A percentile compares a stretch with the other conserved stretches of the same genome.
Evolutionary conservation across 1,140 invertebrate species (phyloP).

Genomic region (Dinothrombium tinctorium): DNA sequence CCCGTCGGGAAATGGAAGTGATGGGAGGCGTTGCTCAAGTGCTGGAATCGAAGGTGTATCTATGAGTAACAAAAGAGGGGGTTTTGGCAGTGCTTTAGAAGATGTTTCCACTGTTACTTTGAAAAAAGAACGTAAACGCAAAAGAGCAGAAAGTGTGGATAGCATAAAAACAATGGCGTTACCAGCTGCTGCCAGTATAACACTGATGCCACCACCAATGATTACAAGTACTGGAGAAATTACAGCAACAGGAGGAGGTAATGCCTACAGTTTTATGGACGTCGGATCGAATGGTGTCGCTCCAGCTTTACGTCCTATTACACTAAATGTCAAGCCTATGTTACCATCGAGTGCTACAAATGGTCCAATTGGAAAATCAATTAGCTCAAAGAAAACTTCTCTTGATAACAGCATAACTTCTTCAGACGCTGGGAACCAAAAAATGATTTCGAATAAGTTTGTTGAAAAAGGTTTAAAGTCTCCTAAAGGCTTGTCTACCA

Average conservation of each 20-base stretch:
- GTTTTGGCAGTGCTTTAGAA: constrained; percentile 6
- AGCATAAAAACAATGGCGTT: constrained; percentile 2
- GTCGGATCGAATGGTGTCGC: constrained; percentile 1
- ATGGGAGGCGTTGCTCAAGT: constrained; percentile 13
- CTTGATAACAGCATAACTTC: background rate
- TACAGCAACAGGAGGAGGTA: background rate
- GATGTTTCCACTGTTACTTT: constrained; percentile 3
- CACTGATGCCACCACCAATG: constrained; percentile 40
- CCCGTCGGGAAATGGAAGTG: constrained; percentile 1
- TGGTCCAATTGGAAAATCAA: background rate
- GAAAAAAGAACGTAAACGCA: constrained; percentile 30
- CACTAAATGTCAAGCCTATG: constrained; percentile 12
- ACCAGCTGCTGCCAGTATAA: background rate
- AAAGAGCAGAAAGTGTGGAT: constrained; percentile 26
- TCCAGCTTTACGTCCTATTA: constrained; percentile 12
- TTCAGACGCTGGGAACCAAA: background rate
- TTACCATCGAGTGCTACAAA: constrained; percentile 6
- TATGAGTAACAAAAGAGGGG: constrained; percentile 12
- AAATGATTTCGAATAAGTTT: background rate
- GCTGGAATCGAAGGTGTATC: constrained; percentile 10
- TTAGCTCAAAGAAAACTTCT: background rate
- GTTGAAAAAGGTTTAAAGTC: background rate
- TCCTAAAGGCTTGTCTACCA: constrained; percentile 7
- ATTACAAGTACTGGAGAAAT: constrained; percentile 1
- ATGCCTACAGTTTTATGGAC: constrained; percentile 8